Evolutionary conservation across 2,888 invertebrate genomes (phyloP).

Genomic region (Sabatieria punctata): DNA sequence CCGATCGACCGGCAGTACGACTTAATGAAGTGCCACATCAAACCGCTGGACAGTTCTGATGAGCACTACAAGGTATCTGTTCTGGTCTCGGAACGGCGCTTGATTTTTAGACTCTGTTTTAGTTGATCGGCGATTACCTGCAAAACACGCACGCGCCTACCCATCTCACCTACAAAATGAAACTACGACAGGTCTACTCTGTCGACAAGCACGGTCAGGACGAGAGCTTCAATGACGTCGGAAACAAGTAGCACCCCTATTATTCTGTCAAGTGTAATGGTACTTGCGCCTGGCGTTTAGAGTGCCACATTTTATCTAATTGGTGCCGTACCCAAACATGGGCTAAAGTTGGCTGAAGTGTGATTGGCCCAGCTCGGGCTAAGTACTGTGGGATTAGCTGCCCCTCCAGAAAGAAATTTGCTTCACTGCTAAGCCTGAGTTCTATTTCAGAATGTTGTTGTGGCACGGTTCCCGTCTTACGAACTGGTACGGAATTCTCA

Average conservation of each 20-base stretch:
- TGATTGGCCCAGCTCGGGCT: no score
- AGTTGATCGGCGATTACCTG: slow-evolving; percentile 36
- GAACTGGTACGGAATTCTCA: slow-evolving; percentile 40
- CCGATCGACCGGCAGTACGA: slow-evolving; percentile 38
- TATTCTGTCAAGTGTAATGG: no score
- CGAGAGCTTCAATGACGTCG: slow-evolving; percentile 30
- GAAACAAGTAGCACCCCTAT: slow-evolving; percentile 37
- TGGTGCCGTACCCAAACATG: no score
- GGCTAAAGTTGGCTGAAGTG: no score
- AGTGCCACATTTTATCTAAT: no score
- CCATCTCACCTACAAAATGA: slow-evolving; percentile 36
- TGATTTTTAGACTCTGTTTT: no score
- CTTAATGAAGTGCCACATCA: slow-evolving; percentile 34
- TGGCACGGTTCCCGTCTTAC: slow-evolving; percentile 41
- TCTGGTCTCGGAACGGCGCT: no score
- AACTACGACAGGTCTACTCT: slow-evolving; percentile 34
- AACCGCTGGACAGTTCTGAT: slow-evolving; percentile 25
- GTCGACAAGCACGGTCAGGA: slow-evolving; percentile 32
- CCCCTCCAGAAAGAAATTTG: no score
- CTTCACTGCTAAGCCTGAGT: no score
- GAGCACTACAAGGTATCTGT: slow-evolving; percentile 32
- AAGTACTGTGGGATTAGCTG: no score
- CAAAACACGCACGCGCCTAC: slow-evolving; percentile 37
- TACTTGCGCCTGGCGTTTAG: no score
- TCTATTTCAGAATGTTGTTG: slow-evolving; percentile 32